Percentiles rank a stretch among this genome's conserved stretches.
phyloP scores from a whole-genome alignment of 2,113 vertebrate species.

The Phodopus roborovskii region DNA sequence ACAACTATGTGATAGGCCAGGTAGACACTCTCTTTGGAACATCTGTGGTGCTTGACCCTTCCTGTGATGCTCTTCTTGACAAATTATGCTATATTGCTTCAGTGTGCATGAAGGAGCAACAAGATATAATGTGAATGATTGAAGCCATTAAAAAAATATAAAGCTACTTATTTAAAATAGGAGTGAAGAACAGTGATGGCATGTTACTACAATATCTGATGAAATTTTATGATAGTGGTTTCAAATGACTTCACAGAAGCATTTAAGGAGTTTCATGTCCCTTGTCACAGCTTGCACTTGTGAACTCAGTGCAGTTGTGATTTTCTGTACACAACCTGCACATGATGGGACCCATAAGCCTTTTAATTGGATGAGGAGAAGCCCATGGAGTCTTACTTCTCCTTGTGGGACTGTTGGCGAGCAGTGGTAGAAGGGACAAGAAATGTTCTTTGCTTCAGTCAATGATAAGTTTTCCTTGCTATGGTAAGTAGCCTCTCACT shows the following conservation, averaged over 20 bases:
- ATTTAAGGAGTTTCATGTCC: not conserved
- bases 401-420: not conserved
- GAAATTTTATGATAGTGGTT: constrained; percentile 24
- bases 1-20: not conserved
- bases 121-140: constrained; percentile 63
- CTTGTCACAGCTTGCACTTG: not conserved
- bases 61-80: constrained; percentile 47
- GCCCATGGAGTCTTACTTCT: too few relatives aligned
- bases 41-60: constrained; percentile 73
- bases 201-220: not conserved
- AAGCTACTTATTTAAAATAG: constrained; percentile 42
- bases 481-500: not conserved
- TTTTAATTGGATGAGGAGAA: not conserved
- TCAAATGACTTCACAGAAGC: not conserved
- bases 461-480: not conserved
- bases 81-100: constrained; percentile 70
- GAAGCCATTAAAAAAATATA: not conserved
- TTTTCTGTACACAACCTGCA: not conserved
- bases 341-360: too few relatives aligned
- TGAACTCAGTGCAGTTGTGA: not conserved
- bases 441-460: not conserved
- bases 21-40: constrained; percentile 57
- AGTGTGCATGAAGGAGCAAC: constrained; percentile 29
- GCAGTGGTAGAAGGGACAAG: not conserved
- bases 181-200: not conserved